Conservation (phyloP, 2,888 invertebrate species). For the Prosopocoilus inquinatus region DNA sequence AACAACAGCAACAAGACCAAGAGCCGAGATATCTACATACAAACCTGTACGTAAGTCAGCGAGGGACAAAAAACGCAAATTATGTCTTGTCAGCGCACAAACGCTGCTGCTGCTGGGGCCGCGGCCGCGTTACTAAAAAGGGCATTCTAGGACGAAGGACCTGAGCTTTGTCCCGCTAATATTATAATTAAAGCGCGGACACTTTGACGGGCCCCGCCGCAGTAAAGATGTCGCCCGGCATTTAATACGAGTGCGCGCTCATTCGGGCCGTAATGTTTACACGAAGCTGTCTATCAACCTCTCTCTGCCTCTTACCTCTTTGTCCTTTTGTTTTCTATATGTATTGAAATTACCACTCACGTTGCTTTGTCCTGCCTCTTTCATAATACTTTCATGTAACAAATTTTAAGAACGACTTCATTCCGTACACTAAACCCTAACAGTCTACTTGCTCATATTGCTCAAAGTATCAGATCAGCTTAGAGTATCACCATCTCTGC, state of each 20-base stretch:
- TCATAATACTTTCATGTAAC: no score
- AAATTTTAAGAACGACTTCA: no score
- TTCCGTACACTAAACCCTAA: no score
- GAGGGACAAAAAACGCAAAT: constrained; percentile 37
- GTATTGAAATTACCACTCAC: background rate
- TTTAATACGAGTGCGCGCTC: constrained; percentile 29
- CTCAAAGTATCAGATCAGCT: no score
- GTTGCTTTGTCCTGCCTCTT: background rate
- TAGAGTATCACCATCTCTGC: no score
- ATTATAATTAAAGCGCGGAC: constrained; percentile 45
- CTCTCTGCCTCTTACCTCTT: constrained; percentile 4
- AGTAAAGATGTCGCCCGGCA: constrained; percentile 42
- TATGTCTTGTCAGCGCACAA: constrained; percentile 39
- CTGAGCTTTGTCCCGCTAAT: constrained; percentile 42
- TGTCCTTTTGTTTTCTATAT: constrained; percentile 12
- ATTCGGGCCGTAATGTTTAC: constrained; percentile 22
- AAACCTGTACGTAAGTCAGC: constrained; percentile 40
- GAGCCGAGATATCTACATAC: constrained; percentile 34
- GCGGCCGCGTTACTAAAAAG: constrained; percentile 29
- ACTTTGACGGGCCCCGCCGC: constrained; percentile 41
- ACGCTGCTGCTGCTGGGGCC: constrained; percentile 9
- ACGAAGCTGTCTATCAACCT: constrained; percentile 16
- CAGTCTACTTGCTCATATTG: no score
- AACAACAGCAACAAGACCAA: constrained; percentile 31
- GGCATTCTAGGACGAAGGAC: constrained; percentile 31